Percentiles rank a stretch among this genome's conserved stretches.
phyloP scores from a whole-genome alignment of 1,140 invertebrate species.

The Pseudoatta argentina region DNA sequence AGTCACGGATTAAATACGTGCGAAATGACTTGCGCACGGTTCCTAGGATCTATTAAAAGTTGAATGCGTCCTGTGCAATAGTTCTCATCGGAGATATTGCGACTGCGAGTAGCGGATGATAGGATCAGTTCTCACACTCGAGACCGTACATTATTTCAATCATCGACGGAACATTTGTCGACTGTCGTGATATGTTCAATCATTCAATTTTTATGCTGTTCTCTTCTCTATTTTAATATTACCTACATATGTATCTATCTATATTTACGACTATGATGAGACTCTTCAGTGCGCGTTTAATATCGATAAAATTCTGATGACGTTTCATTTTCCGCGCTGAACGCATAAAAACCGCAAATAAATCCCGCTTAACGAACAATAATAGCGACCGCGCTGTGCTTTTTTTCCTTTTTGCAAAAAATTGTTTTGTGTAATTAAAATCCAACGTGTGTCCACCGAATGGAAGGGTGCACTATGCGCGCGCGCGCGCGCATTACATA shows the following conservation, averaged over 20 bases:
- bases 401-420: conserved; percentile 9
- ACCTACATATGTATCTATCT: not conserved
- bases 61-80: conserved; percentile 29
- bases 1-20: conserved; percentile 84
- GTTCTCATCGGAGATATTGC: conserved; percentile 13
- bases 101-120: not conserved
- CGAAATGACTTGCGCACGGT: conserved; percentile 75
- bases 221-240: not conserved
- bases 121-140: conserved; percentile 21
- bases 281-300: conserved; percentile 1
- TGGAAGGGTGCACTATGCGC: conserved; percentile 1
- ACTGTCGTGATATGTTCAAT: no score
- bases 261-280: not conserved
- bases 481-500: not conserved
- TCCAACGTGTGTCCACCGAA: conserved; percentile 31
- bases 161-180: not conserved
- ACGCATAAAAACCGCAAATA: conserved; percentile 34
- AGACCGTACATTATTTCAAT: conserved; percentile 10
- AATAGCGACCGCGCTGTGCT: not conserved
- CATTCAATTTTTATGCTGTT: not conserved
- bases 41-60: conserved; percentile 63
- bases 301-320: conserved; percentile 29
- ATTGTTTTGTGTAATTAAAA: conserved; percentile 30
- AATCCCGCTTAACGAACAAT: conserved; percentile 49
- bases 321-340: conserved; percentile 24